Percentiles rank a stretch among this genome's conserved stretches.
Evolutionary conservation across 2,888 invertebrate genomes (phyloP).

Genomic region (Synanthedon formicaeformis): DNA sequence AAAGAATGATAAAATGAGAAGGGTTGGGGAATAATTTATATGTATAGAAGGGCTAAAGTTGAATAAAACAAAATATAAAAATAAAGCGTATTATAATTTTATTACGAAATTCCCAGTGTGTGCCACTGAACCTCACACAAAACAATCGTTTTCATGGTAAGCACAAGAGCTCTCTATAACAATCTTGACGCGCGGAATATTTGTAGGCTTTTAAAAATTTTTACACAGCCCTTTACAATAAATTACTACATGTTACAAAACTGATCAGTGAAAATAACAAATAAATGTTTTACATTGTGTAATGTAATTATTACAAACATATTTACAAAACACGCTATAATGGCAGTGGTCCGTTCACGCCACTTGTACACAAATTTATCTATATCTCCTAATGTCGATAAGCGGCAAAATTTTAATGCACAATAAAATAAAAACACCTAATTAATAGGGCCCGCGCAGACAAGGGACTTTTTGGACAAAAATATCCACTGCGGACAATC

Average conservation of each 20-base stretch:
- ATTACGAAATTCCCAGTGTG: slow-evolving; percentile 69
- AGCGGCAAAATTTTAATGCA: too few species aligned
- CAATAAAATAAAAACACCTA: too few species aligned
- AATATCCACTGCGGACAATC: too few species aligned
- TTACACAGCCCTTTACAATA: slow-evolving; percentile 69
- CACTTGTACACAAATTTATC: too few species aligned
- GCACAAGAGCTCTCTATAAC: slow-evolving; percentile 52
- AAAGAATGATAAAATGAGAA: too few species aligned
- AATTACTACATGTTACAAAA: slow-evolving; percentile 66
- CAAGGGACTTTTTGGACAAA: too few species aligned
- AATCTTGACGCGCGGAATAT: slow-evolving; percentile 46
- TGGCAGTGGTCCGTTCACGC: slow-evolving; percentile 41
- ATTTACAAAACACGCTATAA: slow-evolving; percentile 56
- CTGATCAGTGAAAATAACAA: slow-evolving; percentile 61
- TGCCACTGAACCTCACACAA: slow-evolving; percentile 67
- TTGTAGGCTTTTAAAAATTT: slow-evolving; percentile 52
- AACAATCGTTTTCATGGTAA: slow-evolving; percentile 55
- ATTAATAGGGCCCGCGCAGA: too few species aligned
- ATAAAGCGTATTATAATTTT: slow-evolving; percentile 71
- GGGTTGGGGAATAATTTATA: too few species aligned
- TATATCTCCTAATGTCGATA: too few species aligned
- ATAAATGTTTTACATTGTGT: slow-evolving; percentile 18
- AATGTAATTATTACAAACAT: slow-evolving; percentile 44
- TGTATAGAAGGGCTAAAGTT: too few species aligned
- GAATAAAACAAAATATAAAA: slow-evolving; percentile 59